Conservation (phyloP, 2,888 invertebrate species). For the Folsomia manolachei region DNA sequence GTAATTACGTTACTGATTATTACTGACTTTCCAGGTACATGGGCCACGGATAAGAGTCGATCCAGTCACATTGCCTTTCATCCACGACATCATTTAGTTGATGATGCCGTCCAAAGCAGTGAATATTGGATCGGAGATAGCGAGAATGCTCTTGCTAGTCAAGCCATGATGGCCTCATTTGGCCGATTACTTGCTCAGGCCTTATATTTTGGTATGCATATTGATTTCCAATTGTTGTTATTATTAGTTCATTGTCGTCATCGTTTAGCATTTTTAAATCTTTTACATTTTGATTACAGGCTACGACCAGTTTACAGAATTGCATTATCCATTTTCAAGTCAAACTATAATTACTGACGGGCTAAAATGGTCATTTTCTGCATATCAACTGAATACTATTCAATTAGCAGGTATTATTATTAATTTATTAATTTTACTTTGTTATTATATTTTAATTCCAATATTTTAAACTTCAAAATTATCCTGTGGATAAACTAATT, state of each 20-base stretch:
- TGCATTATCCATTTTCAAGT: conserved; percentile 84
- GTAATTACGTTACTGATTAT: neutral
- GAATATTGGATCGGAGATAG: conserved; percentile 60
- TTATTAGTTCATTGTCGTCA: too few relatives aligned
- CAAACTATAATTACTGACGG: conserved; percentile 90
- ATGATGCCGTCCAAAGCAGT: conserved; percentile 3
- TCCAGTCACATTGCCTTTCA: conserved; percentile 77
- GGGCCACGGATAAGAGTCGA: conserved; percentile 76
- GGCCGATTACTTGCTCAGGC: conserved; percentile 77
- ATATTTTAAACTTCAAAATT: too few relatives aligned
- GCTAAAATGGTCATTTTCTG: conserved; percentile 76
- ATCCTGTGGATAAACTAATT: conserved; percentile 4
- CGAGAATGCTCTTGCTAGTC: conserved; percentile 66
- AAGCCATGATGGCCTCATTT: conserved; percentile 75
- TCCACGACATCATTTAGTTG: conserved; percentile 62
- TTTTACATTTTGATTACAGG: conserved; percentile 58
- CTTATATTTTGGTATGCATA: conserved; percentile 64
- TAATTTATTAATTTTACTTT: too few relatives aligned
- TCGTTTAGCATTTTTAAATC: too few relatives aligned
- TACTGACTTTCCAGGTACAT: conserved; percentile 63
- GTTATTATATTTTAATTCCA: too few relatives aligned
- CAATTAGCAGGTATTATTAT: conserved; percentile 34
- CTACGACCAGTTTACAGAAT: conserved; percentile 83
- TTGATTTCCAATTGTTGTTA: too few relatives aligned
- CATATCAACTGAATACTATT: conserved; percentile 86